A percentile compares a stretch with the other conserved stretches of the same genome.
phyloP scores from a whole-genome alignment of 2,888 invertebrate species.

The Chromoteleia sp. region DNA sequence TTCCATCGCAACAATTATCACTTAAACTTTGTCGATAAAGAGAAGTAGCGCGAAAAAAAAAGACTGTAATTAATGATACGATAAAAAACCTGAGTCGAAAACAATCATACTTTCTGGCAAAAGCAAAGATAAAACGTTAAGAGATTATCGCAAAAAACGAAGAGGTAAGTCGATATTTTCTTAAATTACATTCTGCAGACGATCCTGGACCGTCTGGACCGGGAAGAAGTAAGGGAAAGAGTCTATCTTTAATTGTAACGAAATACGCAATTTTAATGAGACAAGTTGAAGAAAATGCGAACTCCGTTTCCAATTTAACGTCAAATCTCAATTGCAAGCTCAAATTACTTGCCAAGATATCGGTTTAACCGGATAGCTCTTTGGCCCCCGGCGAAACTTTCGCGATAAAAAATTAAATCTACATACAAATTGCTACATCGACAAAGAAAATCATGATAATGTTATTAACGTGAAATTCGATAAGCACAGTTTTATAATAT shows the following conservation, averaged over 20 bases:
- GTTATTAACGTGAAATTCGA: slow-evolving; percentile 18
- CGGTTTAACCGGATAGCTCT: slow-evolving; percentile 64
- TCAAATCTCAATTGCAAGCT: slow-evolving; percentile 68
- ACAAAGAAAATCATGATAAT: slow-evolving; percentile 43
- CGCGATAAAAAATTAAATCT: slow-evolving; percentile 58
- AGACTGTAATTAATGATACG: slow-evolving; percentile 61
- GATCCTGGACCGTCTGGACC: slow-evolving; percentile 35
- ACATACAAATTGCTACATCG: slow-evolving; percentile 49
- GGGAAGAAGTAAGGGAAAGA: slow-evolving; percentile 47
- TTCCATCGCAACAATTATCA: slow-evolving; percentile 33
- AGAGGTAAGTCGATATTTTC: slow-evolving; percentile 73
- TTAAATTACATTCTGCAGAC: slow-evolving; percentile 69
- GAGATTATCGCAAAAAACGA: slow-evolving; percentile 70
- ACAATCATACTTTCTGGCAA: slow-evolving; percentile 58
- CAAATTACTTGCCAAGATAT: slow-evolving; percentile 67
- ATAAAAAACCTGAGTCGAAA: slow-evolving; percentile 53
- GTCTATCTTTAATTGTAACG: slow-evolving; percentile 73
- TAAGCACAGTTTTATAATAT: no score
- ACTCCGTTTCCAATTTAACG: slow-evolving; percentile 69
- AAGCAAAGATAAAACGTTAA: slow-evolving; percentile 61
- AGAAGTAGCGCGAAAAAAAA: slow-evolving; percentile 26
- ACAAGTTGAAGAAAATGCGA: slow-evolving; percentile 71
- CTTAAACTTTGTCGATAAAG: slow-evolving; percentile 24
- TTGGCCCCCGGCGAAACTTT: slow-evolving; percentile 43
- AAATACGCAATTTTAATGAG: slow-evolving; percentile 72